These are phyloP conservation scores for Netelia virgata DNA, from an alignment of 2,888 invertebrate genomes.

Conservation along the genomic window DNA sequence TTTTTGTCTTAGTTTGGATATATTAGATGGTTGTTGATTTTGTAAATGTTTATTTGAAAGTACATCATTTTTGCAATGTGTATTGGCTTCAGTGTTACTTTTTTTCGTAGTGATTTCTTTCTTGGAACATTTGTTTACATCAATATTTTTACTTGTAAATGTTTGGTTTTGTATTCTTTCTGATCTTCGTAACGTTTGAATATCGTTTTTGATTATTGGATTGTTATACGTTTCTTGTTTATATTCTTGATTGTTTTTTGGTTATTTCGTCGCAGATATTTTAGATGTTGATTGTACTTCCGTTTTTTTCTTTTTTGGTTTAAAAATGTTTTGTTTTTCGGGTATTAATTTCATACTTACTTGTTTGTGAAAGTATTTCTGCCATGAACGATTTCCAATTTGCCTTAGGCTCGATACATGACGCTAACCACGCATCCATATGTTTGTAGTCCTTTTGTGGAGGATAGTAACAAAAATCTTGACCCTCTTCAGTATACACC, in stretches of 20 bases:
- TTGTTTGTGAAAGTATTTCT: constrained; percentile 40
- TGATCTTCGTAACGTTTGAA: background rate
- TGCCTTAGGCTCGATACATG: constrained; percentile 28
- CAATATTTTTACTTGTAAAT: constrained; percentile 1
- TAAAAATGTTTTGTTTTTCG: background rate
- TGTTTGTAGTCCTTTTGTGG: constrained; percentile 41
- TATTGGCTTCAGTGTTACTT: background rate
- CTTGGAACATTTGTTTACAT: background rate
- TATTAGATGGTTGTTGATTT: background rate
- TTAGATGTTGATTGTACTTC: background rate
- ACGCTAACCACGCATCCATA: constrained; percentile 27
- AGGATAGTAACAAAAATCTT: constrained; percentile 50
- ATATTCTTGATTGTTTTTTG: no score
- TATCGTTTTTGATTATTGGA: background rate
- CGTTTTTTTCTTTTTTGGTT: background rate
- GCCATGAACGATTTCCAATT: constrained; percentile 31
- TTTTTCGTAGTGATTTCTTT: background rate
- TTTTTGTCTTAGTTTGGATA: background rate
- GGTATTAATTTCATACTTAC: constrained; percentile 29
- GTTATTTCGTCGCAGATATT: background rate
- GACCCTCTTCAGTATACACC: constrained; percentile 41
- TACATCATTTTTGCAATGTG: background rate
- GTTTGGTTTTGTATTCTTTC: background rate
- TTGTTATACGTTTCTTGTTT: background rate
- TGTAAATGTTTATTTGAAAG: constrained; percentile 12